Evolutionary conservation across 2,888 invertebrate genomes (phyloP).

Genomic region (Latrodectus elegans): DNA sequence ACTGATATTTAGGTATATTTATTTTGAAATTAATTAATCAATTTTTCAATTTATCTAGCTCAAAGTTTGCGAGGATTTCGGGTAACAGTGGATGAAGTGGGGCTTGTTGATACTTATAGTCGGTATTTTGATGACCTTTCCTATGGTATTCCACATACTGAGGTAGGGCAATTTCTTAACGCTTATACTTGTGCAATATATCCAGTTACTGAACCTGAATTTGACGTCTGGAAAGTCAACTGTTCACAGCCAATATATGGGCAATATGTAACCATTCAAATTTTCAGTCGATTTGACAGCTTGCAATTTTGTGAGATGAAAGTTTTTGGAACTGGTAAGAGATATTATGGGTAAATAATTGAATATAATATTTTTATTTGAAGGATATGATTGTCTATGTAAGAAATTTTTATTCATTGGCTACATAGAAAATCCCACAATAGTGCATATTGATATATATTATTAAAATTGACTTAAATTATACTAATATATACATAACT

Average conservation of each 20-base stretch:
- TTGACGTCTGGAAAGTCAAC: constrained; percentile 69
- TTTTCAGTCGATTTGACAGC: constrained; percentile 72
- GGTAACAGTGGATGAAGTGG: constrained; percentile 72
- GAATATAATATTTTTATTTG: too few species aligned
- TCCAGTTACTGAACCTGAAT: constrained; percentile 70
- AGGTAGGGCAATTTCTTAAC: constrained; percentile 71
- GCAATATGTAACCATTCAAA: constrained; percentile 72
- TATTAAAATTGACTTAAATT: too few species aligned
- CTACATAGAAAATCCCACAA: too few species aligned
- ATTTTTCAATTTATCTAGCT: constrained; percentile 55
- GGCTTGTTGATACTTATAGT: constrained; percentile 70
- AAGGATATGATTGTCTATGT: too few species aligned
- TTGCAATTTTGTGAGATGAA: constrained; percentile 72
- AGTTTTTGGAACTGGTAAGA: constrained; percentile 71
- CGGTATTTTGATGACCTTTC: constrained; percentile 71
- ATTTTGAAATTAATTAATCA: background rate
- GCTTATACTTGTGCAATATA: constrained; percentile 72
- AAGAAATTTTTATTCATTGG: too few species aligned
- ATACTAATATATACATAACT: too few species aligned
- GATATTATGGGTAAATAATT: too few species aligned
- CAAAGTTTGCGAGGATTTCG: constrained; percentile 72
- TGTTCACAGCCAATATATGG: constrained; percentile 72
- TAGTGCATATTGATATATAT: too few species aligned
- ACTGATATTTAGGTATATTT: too few species aligned
- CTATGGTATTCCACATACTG: constrained; percentile 71